Conservation (phyloP, 2,888 invertebrate species). For the Ferdinandea cuprea region DNA sequence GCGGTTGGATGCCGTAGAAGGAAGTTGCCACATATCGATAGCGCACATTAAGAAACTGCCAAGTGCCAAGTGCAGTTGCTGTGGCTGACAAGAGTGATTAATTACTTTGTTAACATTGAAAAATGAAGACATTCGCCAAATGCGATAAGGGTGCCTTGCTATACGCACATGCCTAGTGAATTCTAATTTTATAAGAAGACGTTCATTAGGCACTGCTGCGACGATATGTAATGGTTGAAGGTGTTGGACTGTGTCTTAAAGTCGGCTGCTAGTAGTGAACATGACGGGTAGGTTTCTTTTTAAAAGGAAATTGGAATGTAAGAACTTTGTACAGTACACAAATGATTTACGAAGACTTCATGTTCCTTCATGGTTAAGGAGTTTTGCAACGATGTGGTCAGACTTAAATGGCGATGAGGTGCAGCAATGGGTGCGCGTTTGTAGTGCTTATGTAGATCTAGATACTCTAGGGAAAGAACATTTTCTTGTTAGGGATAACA, state of each 20-base stretch:
- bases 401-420: neutral
- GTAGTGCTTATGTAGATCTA: neutral
- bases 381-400: neutral
- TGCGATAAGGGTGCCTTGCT: slow-evolving; percentile 27
- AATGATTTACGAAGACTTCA: slow-evolving; percentile 54
- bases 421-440: slow-evolving; percentile 40
- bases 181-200: slow-evolving; percentile 47
- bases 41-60: neutral
- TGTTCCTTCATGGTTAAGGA: neutral
- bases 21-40: slow-evolving; percentile 13
- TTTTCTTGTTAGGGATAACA: neutral
- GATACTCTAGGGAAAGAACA: neutral
- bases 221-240: slow-evolving; percentile 13
- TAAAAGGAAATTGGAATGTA: slow-evolving; percentile 42
- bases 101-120: slow-evolving; percentile 72
- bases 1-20: slow-evolving; percentile 18
- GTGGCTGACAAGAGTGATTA: slow-evolving; percentile 65
- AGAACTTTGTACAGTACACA: slow-evolving; percentile 11
- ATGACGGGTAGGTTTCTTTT: slow-evolving; percentile 20
- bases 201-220: slow-evolving; percentile 33
- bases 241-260: slow-evolving; percentile 20
- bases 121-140: slow-evolving; percentile 67
- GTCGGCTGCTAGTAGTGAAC: slow-evolving; percentile 44
- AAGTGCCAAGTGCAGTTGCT: slow-evolving; percentile 47
- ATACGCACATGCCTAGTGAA: slow-evolving; percentile 56